These are phyloP conservation scores for Parnassius orleans DNA, from an alignment of 2,888 invertebrate genomes.

Conservation along the genomic window DNA sequence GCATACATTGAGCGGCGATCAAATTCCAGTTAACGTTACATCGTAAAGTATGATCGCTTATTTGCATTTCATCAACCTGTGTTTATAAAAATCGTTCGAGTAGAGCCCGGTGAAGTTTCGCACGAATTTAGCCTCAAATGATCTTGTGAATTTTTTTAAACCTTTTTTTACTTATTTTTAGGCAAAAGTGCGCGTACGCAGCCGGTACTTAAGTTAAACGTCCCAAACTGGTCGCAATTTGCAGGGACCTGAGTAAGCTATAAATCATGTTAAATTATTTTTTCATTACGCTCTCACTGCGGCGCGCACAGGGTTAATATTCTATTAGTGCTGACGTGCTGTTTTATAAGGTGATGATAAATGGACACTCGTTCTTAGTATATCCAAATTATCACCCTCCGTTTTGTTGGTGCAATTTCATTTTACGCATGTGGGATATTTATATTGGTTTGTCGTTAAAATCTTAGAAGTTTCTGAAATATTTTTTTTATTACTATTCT, in stretches of 20 bases:
- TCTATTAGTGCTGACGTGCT: conserved; percentile 60
- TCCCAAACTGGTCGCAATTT: conserved; percentile 75
- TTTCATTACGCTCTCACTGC: conserved; percentile 62
- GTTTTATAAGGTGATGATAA: conserved; percentile 41
- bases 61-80: conserved; percentile 54
- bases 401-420: too few species aligned
- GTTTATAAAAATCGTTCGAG: conserved; percentile 58
- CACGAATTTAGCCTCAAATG: conserved; percentile 54
- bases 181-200: conserved; percentile 60
- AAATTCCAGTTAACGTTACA: conserved; percentile 58
- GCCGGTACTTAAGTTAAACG: conserved; percentile 76
- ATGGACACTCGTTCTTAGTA: conserved; percentile 33
- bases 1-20: conserved; percentile 50
- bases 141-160: conserved; percentile 33
- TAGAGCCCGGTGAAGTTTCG: conserved; percentile 38
- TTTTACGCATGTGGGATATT: too few species aligned
- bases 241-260: conserved; percentile 73
- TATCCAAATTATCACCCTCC: neutral
- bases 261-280: conserved; percentile 78
- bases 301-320: conserved; percentile 55
- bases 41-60: conserved; percentile 52
- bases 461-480: too few species aligned
- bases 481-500: too few species aligned
- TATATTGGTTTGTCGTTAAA: too few species aligned
- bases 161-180: conserved; percentile 33